Evolutionary conservation across 2,797 vertebrate genomes (phyloP), one percentile per base, ranked within the genome.

Genomic region (Diplodus sargus): DNA sequence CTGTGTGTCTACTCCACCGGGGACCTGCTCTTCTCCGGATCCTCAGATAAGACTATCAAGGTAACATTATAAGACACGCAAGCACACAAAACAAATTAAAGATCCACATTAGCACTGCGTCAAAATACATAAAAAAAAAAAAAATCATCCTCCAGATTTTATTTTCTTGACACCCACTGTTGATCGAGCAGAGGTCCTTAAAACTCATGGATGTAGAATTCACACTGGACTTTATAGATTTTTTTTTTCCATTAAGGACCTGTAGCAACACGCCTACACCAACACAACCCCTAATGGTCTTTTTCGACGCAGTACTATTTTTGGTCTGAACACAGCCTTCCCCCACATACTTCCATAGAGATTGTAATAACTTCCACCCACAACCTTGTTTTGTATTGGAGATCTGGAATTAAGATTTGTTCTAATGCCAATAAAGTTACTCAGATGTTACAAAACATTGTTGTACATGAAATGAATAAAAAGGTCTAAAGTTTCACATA

Each of bases 1-100:
- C 92, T 99, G 70, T 99, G 98, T 1, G 98, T 99, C 85, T 99
- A 99, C 90, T 99, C 98, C 85, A 99, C 98, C 4, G 98, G 98
- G 61, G 98, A 99, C 92, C 89, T 99, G 81, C 98, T 99, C 62
- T 99, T 99, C 90, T 99, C 98, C 0, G 98, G 98, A 53, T 99
- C 98, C 23, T 99, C 98, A 0, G 98, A 99, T 94, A 99, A 99
- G 94, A 98, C 98, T 15, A 99, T 99, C 90, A 99, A 99, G 97
- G 98, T 99, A 82, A 54, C 2, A 0, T 6, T 17, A 6, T 17
- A 6, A 9, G 43, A 45, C n/a, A 53, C 42, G 34, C 42, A 25
- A 30, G 18, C n/a, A 43, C 25, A 30, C 6, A 15, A 30, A 59
- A 9, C 4, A 47, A 68, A 25, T 48, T 0, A 54, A 22, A 59